phyloP scores from a whole-genome alignment of 2,888 invertebrate genomes.

The Drosophila subquinaria region DNA sequence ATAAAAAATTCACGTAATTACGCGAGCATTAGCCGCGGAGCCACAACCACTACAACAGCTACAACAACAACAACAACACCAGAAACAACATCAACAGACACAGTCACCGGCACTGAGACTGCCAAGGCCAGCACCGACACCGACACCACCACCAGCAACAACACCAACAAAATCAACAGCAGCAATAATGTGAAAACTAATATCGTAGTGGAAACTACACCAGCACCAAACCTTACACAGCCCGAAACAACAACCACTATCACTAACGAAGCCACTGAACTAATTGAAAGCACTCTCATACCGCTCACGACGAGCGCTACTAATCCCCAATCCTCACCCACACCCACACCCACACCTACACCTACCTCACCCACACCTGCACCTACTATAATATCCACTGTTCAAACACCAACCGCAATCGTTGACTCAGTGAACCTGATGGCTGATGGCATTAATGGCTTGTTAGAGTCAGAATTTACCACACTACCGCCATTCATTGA shows the following conservation, averaged over 20 bases:
- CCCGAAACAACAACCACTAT: slow-evolving; percentile 61
- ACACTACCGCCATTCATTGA: slow-evolving; percentile 42
- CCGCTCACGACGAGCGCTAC: slow-evolving; percentile 55
- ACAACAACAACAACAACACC: slow-evolving; percentile 67
- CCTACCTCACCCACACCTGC: slow-evolving; percentile 47
- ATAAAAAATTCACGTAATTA: slow-evolving; percentile 82
- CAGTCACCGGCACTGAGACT: slow-evolving; percentile 63
- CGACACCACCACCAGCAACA: slow-evolving; percentile 43
- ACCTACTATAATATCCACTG: slow-evolving; percentile 53
- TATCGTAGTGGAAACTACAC: slow-evolving; percentile 62
- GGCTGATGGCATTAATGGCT: slow-evolving; percentile 48
- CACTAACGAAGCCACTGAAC: slow-evolving; percentile 81
- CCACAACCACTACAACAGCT: slow-evolving; percentile 71
- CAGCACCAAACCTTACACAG: slow-evolving; percentile 53
- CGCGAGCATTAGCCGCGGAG: slow-evolving; percentile 84
- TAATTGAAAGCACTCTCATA: slow-evolving; percentile 76
- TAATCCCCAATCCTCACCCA: slow-evolving; percentile 43
- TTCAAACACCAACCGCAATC: slow-evolving; percentile 44
- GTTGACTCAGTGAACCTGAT: slow-evolving; percentile 34
- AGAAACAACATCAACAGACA: slow-evolving; percentile 54
- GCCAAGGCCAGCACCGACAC: slow-evolving; percentile 60
- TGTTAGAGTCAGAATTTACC: slow-evolving; percentile 40
- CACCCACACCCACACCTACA: slow-evolving; percentile 25
- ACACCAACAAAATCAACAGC: slow-evolving; percentile 64
- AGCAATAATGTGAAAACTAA: slow-evolving; percentile 65